Evolutionary conservation across 2,113 vertebrate genomes (phyloP).

Genomic region (Oncorhynchus nerka): DNA sequence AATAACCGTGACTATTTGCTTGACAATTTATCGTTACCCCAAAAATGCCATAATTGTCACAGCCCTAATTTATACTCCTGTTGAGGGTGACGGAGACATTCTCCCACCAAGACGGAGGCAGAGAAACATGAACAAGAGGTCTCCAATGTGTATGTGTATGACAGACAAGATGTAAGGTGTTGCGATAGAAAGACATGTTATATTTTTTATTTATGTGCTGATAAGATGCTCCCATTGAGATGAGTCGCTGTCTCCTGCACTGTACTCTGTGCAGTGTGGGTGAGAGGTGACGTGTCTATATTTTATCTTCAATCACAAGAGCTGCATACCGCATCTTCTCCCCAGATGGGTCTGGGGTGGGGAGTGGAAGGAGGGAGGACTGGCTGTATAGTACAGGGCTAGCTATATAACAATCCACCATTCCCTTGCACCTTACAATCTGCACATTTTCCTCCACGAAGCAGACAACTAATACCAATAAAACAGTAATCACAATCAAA

Average conservation of each 20-base stretch:
- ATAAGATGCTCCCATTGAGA: too few relatives aligned
- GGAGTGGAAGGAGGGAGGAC: conserved; percentile 24
- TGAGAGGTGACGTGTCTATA: too few relatives aligned
- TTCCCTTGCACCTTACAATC: not conserved
- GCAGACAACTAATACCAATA: not conserved
- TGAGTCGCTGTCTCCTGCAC: too few relatives aligned
- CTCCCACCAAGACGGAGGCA: not conserved
- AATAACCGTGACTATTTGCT: too few relatives aligned
- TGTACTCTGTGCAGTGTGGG: too few relatives aligned
- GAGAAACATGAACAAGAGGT: not conserved
- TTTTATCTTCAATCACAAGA: too few relatives aligned
- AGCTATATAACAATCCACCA: not conserved
- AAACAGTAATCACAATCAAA: not conserved
- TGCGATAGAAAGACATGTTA: not conserved
- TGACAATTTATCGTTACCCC: too few relatives aligned
- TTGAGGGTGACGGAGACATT: not conserved
- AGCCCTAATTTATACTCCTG: not conserved
- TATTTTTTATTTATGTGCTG: too few relatives aligned
- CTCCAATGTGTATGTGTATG: not conserved
- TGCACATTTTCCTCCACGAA: not conserved
- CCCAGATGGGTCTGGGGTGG: conserved; percentile 58
- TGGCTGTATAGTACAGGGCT: conserved; percentile 7
- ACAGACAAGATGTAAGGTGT: not conserved
- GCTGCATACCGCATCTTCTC: conserved; percentile 10
- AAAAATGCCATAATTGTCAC: too few relatives aligned